A percentile compares a stretch with the other conserved stretches of the same genome.
phyloP scores from a whole-genome alignment of 2,888 invertebrate species.

The Machimus rusticus region DNA sequence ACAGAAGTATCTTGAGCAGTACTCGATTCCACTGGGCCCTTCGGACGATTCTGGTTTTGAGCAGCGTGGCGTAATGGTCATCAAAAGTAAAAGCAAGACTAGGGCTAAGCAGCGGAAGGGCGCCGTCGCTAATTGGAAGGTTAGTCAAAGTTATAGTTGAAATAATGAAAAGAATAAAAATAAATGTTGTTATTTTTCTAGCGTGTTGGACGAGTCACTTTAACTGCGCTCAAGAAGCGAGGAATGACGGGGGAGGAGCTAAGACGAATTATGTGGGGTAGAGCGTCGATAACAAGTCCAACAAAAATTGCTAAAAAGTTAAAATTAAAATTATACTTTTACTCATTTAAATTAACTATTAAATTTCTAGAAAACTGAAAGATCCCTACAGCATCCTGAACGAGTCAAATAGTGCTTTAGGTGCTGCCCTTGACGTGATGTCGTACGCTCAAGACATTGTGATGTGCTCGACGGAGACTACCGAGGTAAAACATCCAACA shows the following conservation, averaged over 20 bases:
- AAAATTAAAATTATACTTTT: constrained; percentile 40
- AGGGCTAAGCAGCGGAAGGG: constrained; percentile 95
- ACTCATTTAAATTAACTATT: neutral
- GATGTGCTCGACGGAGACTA: constrained; percentile 55
- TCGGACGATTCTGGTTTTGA: constrained; percentile 84
- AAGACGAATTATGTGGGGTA: constrained; percentile 88
- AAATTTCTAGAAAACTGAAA: constrained; percentile 50
- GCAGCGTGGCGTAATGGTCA: constrained; percentile 95
- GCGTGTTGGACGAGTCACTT: constrained; percentile 88
- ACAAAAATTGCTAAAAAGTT: constrained; percentile 73
- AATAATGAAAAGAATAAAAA: no score
- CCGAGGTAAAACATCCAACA: neutral
- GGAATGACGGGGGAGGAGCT: constrained; percentile 88
- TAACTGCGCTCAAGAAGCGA: constrained; percentile 80
- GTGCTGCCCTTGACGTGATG: constrained; percentile 82
- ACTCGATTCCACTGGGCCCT: constrained; percentile 90
- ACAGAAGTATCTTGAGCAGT: constrained; percentile 90
- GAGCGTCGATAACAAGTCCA: constrained; percentile 87
- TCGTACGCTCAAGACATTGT: constrained; percentile 81
- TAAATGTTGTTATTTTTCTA: constrained; percentile 42
- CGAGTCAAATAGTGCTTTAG: constrained; percentile 67
- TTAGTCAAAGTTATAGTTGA: constrained; percentile 55
- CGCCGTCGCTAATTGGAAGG: constrained; percentile 98
- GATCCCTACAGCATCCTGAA: constrained; percentile 61
- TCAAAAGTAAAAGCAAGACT: constrained; percentile 96